phyloP scores from a whole-genome alignment of 30 jellyfish, hydroid and myxozoan species.

The Turritopsis rubra region DNA sequence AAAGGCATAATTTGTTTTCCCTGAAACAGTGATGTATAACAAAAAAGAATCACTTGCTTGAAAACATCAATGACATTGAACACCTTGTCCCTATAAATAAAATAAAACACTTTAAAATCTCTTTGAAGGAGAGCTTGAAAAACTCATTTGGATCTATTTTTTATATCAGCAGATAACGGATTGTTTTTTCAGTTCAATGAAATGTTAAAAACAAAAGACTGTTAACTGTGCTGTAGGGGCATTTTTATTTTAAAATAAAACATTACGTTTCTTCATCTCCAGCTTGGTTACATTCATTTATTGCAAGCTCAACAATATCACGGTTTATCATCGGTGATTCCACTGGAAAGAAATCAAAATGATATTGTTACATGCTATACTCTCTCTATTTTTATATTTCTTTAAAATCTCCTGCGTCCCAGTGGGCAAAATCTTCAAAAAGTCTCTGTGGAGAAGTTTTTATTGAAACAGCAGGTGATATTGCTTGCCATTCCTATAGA shows the following conservation, averaged over 20 bases:
- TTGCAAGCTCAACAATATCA: slow-evolving; percentile 54
- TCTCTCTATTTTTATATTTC: too few species aligned
- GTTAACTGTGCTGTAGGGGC: neutral
- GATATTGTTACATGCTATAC: too few species aligned
- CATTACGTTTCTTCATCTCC: slow-evolving; percentile 53
- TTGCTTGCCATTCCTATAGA: too few species aligned
- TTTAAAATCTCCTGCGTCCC: neutral
- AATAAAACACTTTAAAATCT: neutral
- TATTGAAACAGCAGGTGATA: too few species aligned
- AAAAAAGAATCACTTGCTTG: slow-evolving; percentile 13
- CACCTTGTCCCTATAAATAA: slow-evolving; percentile 41
- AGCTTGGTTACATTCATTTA: slow-evolving; percentile 59
- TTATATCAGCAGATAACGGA: too few species aligned
- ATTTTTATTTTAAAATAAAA: too few species aligned
- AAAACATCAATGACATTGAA: slow-evolving; percentile 69
- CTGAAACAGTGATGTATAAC: neutral
- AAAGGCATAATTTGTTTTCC: neutral
- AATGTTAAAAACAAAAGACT: neutral
- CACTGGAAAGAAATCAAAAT: slow-evolving; percentile 14
- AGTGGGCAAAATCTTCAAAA: too few species aligned
- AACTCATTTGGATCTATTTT: too few species aligned
- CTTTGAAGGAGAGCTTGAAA: neutral
- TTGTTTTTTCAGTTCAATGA: neutral
- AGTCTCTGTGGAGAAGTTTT: too few species aligned
- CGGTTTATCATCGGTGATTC: slow-evolving; percentile 46